Percentiles rank a stretch among this genome's conserved stretches.
phyloP scores from a whole-genome alignment of 1,140 invertebrate species.

The Gonioctena quinquepunctata region DNA sequence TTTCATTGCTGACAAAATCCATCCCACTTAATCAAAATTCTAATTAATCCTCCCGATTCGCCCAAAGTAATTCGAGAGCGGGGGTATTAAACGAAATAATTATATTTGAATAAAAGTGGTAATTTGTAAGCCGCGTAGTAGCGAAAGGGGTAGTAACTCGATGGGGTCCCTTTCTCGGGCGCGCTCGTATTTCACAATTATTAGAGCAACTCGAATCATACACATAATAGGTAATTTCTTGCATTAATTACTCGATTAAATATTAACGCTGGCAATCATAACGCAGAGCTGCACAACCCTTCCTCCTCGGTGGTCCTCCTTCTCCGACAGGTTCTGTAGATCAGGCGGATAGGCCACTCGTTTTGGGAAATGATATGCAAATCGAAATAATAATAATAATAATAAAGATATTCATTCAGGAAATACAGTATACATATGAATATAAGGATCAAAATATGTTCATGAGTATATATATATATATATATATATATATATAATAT shows the following conservation, averaged over 20 bases:
- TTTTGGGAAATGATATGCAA: no score
- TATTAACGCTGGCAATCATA: slow-evolving; percentile 57
- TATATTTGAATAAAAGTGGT: slow-evolving; percentile 35
- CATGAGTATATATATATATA: no score
- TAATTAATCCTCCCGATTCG: slow-evolving; percentile 32
- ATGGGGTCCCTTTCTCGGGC: background rate
- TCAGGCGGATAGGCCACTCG: no score
- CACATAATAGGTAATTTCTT: slow-evolving; percentile 58
- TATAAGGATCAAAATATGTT: no score
- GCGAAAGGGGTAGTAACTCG: slow-evolving; percentile 15
- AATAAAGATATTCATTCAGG: no score
- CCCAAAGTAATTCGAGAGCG: slow-evolving; percentile 30
- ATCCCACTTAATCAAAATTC: slow-evolving; percentile 27
- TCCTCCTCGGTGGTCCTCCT: slow-evolving; percentile 34
- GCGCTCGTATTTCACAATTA: slow-evolving; percentile 54
- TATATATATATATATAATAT: no score
- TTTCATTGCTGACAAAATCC: no score
- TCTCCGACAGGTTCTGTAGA: slow-evolving; percentile 53
- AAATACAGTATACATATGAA: no score
- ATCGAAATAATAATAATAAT: no score
- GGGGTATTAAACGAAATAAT: slow-evolving; percentile 34
- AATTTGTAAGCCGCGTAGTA: slow-evolving; percentile 26
- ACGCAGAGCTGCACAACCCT: slow-evolving; percentile 53
- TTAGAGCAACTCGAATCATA: slow-evolving; percentile 55
- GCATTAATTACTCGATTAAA: slow-evolving; percentile 58